phyloP scores from a whole-genome alignment of 2,113 vertebrate genomes.

The Orcinus orca region DNA sequence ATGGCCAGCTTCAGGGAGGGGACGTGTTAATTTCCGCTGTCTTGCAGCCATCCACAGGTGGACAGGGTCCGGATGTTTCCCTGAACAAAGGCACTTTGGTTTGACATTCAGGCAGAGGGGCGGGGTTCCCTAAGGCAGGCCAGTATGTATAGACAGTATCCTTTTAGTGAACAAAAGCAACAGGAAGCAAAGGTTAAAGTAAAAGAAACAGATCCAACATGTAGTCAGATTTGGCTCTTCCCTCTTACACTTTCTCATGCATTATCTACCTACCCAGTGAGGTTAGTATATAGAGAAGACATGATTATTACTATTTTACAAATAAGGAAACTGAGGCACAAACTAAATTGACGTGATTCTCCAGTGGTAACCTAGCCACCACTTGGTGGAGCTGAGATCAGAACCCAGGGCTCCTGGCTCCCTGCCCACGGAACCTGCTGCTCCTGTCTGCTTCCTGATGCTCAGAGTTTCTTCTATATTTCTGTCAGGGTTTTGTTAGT shows the following conservation, averaged over 20 bases:
- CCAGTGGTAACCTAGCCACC: background rate
- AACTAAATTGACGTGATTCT: background rate
- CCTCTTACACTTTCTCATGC: background rate
- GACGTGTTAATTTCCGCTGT: no score
- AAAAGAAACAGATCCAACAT: no score
- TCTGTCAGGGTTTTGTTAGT: background rate
- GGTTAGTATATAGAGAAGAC: background rate
- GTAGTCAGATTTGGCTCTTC: no score
- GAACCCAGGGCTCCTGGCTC: background rate
- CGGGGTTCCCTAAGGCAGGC: no score
- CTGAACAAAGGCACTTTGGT: no score
- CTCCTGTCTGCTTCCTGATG: background rate
- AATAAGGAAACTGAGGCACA: conserved; percentile 16
- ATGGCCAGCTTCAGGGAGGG: no score
- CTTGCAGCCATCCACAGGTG: no score
- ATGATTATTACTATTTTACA: background rate
- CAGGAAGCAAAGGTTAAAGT: no score
- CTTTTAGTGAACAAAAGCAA: no score
- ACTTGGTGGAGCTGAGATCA: background rate
- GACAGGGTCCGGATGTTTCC: no score
- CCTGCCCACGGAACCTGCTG: background rate
- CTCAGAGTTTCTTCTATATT: background rate
- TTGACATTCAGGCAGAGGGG: no score
- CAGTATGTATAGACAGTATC: no score
- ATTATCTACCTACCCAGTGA: background rate